Evolutionary conservation across 2,113 vertebrate genomes (phyloP).

Genomic region (Notarius lentiginosus): DNA sequence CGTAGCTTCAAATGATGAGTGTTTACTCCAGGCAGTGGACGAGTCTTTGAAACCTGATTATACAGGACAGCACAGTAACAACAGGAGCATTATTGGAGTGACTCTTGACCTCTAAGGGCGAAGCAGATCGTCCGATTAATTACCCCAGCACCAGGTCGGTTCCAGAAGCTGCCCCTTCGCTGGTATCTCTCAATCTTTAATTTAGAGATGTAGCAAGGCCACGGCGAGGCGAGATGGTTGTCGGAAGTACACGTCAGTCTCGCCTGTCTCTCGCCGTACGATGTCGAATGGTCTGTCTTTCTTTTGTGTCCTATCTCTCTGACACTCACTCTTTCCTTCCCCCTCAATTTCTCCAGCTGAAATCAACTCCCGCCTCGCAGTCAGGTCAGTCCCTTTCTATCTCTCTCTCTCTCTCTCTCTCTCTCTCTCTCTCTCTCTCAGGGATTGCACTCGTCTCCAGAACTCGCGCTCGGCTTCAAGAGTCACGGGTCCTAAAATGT

Average conservation of each 20-base stretch:
- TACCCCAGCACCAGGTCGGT: conserved; percentile 60
- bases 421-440: neutral
- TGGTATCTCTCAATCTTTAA: conserved; percentile 75
- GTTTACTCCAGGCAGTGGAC: conserved; percentile 7
- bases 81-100: conserved; percentile 39
- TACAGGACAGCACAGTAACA: conserved; percentile 17
- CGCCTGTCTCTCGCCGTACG: conserved; percentile 61
- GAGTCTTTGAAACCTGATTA: conserved; percentile 23
- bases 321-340: conserved; percentile 37
- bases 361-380: neutral
- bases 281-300: conserved; percentile 54
- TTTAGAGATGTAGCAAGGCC: conserved; percentile 71
- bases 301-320: conserved; percentile 40
- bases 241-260: conserved; percentile 60
- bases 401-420: neutral
- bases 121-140: conserved; percentile 50
- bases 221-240: conserved; percentile 66
- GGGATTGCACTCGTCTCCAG: neutral
- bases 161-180: conserved; percentile 49
- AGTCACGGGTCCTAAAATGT: neutral
- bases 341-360: conserved; percentile 14
- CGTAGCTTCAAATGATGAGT: neutral
- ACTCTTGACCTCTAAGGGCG: conserved; percentile 44
- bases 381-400: no score
- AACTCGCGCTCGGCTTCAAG: neutral